A percentile compares a stretch with the other conserved stretches of the same genome.
Conservation (phyloP, 2,797 vertebrate genomes). For the Hippoglossus hippoglossus region DNA sequence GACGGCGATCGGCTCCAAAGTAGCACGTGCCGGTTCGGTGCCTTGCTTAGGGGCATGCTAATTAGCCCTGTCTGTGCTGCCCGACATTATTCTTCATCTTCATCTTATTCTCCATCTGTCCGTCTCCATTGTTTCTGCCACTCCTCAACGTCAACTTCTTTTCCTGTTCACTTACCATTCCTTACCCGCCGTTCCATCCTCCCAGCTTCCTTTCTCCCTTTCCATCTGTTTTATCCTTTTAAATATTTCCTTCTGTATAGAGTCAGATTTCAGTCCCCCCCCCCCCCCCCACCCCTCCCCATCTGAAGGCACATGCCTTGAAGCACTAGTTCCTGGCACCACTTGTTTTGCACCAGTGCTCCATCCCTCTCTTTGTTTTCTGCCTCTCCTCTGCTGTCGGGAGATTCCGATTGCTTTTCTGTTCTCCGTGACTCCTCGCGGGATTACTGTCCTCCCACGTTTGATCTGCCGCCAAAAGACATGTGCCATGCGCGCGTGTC, state of each 20-base stretch:
- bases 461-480: slow-evolving; percentile 65
- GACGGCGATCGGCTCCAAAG: slow-evolving; percentile 40
- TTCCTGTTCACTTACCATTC: neutral
- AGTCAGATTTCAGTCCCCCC: slow-evolving; percentile 43
- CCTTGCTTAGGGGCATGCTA: slow-evolving; percentile 55
- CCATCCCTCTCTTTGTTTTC: slow-evolving; percentile 58
- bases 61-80: slow-evolving; percentile 26
- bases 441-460: slow-evolving; percentile 72
- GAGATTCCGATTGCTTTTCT: slow-evolving; percentile 52
- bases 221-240: slow-evolving; percentile 58
- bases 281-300: neutral
- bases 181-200: neutral
- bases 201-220: slow-evolving; percentile 16
- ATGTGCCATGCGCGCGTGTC: slow-evolving; percentile 21
- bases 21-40: slow-evolving; percentile 14
- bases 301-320: slow-evolving; percentile 57
- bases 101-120: no score
- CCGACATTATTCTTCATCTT: slow-evolving; percentile 22
- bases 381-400: slow-evolving; percentile 55
- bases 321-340: slow-evolving; percentile 57
- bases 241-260: slow-evolving; percentile 72
- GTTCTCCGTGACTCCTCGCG: slow-evolving; percentile 31
- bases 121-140: slow-evolving; percentile 16
- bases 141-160: slow-evolving; percentile 11
- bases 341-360: slow-evolving; percentile 48